These are phyloP conservation scores for Scalopus aquaticus DNA, from an alignment of 2,113 vertebrate species.

Conservation along the genomic window DNA sequence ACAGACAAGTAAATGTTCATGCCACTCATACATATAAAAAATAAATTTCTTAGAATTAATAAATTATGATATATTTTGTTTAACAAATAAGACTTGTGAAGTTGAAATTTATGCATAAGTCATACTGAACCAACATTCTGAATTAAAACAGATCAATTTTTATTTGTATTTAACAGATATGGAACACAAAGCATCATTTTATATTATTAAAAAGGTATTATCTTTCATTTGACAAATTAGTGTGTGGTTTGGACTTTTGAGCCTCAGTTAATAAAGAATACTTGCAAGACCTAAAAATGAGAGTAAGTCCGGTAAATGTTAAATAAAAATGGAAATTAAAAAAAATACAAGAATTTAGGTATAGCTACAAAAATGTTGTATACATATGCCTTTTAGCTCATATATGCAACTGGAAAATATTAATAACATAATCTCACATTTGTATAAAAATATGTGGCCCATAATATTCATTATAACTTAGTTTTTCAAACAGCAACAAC, in stretches of 20 bases:
- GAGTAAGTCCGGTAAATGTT: background rate
- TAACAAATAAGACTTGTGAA: background rate
- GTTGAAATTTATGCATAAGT: background rate
- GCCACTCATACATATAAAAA: background rate
- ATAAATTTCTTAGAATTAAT: background rate
- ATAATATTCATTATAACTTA: background rate
- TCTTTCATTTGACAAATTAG: background rate
- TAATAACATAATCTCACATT: background rate
- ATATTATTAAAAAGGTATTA: background rate
- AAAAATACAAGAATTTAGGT: background rate
- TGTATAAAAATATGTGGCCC: background rate
- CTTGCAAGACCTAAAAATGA: background rate
- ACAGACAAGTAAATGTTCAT: background rate
- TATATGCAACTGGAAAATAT: too few relatives aligned
- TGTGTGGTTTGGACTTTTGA: background rate
- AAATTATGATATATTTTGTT: slow-evolving; percentile 1
- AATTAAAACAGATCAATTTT: background rate
- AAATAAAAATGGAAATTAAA: background rate
- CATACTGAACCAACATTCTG: background rate
- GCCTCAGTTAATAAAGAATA: background rate
- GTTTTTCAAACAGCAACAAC: background rate
- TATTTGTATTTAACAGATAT: background rate
- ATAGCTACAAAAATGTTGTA: background rate
- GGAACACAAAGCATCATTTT: background rate
- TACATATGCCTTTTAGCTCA: background rate